Conservation (phyloP, 2,888 invertebrate genomes). For the Branchellion lobata region DNA sequence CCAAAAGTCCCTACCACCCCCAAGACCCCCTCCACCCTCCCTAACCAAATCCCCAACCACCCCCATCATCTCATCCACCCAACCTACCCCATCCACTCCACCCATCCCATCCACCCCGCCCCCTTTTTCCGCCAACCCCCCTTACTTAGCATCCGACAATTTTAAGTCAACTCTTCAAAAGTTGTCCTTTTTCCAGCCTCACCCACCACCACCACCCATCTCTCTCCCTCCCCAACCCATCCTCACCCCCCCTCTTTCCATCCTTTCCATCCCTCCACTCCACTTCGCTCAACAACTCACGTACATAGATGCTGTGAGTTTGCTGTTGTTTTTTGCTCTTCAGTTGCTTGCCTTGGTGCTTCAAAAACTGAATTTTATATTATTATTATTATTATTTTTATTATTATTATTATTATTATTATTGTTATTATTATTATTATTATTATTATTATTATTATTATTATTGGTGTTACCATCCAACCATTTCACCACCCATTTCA, state of each 20-base stretch:
- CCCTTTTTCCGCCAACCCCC: background rate
- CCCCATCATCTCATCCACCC: background rate
- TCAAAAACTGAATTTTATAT: background rate
- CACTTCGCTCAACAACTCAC: slow-evolving; percentile 90
- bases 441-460: too few species aligned
- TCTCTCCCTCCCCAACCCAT: slow-evolving; percentile 33
- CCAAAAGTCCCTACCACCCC: too few species aligned
- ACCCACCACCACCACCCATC: background rate
- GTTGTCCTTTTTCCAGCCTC: too few species aligned
- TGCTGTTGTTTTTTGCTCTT: background rate
- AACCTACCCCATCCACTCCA: background rate
- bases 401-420: background rate
- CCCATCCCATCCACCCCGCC: too few species aligned
- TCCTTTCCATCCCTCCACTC: slow-evolving; percentile 52
- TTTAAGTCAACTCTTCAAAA: background rate
- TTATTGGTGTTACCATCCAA: too few species aligned
- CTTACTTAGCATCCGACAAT: too few species aligned
- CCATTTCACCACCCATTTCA: too few species aligned
- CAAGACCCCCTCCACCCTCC: too few species aligned
- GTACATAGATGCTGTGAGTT: slow-evolving; percentile 83
- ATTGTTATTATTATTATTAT: background rate
- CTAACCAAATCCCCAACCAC: background rate
- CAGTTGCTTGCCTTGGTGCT: background rate
- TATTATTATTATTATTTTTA: background rate
- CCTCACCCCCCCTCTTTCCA: slow-evolving; percentile 48